Evolutionary conservation across 2,888 invertebrate species (phyloP).

Genomic region (Metopia argyrocephala): DNA sequence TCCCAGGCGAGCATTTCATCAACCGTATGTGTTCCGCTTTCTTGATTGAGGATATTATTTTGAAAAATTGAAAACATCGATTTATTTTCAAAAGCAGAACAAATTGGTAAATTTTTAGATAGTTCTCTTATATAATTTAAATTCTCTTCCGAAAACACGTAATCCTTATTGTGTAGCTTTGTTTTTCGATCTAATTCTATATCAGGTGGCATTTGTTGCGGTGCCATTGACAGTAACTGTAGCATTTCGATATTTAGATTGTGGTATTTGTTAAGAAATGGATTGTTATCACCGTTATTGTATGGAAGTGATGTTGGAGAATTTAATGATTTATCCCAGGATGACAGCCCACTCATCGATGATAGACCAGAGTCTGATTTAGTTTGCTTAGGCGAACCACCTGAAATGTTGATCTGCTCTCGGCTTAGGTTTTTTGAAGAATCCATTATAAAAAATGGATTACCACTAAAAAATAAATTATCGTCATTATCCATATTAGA

Average conservation of each 20-base stretch:
- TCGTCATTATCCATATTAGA: constrained; percentile 8
- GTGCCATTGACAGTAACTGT: constrained; percentile 29
- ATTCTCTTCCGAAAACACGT: constrained; percentile 76
- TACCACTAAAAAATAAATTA: constrained; percentile 7
- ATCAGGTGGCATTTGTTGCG: constrained; percentile 4
- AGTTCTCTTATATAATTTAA: constrained; percentile 77
- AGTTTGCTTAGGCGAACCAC: constrained; percentile 75
- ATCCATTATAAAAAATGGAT: constrained; percentile 69
- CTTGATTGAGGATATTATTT: constrained; percentile 64
- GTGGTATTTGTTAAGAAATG: constrained; percentile 62
- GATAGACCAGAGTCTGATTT: constrained; percentile 93
- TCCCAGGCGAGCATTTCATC: constrained; percentile 75
- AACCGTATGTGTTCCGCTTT: constrained; percentile 66
- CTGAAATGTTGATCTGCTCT: neutral
- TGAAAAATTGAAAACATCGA: constrained; percentile 75
- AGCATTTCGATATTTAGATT: constrained; percentile 64
- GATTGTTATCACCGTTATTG: constrained; percentile 54
- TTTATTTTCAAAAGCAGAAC: constrained; percentile 78
- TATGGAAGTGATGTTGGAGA: constrained; percentile 80
- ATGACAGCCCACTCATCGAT: constrained; percentile 92
- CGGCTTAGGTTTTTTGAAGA: neutral
- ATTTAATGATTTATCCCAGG: constrained; percentile 90
- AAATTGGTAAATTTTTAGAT: constrained; percentile 78
- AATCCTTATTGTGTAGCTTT: constrained; percentile 66
- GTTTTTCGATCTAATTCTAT: neutral